phyloP scores from a whole-genome alignment of 2,113 vertebrate species.

The Stictonetta naevosa region DNA sequence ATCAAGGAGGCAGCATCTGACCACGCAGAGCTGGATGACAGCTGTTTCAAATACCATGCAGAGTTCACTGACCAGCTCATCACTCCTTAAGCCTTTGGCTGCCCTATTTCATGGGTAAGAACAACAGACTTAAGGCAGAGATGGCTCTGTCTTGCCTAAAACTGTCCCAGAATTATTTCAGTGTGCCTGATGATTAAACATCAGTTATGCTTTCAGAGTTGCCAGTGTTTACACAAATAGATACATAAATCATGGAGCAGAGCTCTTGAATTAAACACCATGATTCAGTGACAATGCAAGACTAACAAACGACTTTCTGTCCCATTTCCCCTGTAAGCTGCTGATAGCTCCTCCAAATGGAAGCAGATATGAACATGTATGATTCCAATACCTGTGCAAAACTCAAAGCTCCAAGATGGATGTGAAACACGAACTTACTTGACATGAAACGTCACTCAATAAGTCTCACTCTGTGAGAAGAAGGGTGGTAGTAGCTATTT shows the following conservation, averaged over 20 bases:
- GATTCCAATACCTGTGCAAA: not conserved
- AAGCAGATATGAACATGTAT: not conserved
- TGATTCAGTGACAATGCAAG: not conserved
- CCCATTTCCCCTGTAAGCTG: not conserved
- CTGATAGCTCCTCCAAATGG: not conserved
- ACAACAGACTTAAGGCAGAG: not conserved
- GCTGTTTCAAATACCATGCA: not conserved
- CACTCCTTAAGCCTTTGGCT: not conserved
- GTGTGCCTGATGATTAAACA: not conserved
- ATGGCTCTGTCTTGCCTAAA: not conserved
- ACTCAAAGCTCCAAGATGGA: not conserved
- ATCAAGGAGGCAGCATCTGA: not conserved
- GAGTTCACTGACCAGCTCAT: not conserved
- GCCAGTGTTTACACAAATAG: not conserved
- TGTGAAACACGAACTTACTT: accelerated
- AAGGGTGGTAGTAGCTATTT: not conserved
- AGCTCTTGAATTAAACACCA: not conserved
- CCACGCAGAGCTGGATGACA: not conserved
- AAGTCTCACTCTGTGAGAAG: not conserved
- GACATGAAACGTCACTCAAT: not conserved
- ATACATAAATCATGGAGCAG: not conserved
- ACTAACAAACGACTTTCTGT: not conserved
- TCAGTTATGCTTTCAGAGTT: not conserved
- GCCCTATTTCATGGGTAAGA: accelerated
- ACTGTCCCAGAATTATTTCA: not conserved